phyloP scores from a whole-genome alignment of 1,140 invertebrate genomes.

The Bradynema listronoti region DNA sequence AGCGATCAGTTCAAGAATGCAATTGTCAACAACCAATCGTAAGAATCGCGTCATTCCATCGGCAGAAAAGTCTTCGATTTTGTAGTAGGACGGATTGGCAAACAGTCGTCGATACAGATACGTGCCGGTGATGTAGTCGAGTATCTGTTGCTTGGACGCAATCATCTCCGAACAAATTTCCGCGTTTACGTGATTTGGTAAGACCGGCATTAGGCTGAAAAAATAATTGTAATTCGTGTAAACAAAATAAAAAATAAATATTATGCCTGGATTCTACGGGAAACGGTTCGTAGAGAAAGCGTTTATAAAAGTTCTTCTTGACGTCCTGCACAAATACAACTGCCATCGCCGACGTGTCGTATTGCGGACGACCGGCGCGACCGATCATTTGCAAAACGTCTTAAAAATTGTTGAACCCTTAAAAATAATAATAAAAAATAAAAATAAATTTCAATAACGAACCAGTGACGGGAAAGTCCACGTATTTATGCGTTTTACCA shows the following conservation, averaged over 20 bases:
- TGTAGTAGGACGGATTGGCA: slow-evolving; percentile 83
- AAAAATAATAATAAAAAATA: not conserved
- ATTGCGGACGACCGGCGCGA: slow-evolving; percentile 88
- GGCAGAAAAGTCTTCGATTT: slow-evolving; percentile 71
- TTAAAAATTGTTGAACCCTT: slow-evolving; percentile 33
- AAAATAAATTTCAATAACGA: slow-evolving; percentile 48
- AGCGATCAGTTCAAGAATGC: slow-evolving; percentile 67
- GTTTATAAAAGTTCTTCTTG: slow-evolving; percentile 98
- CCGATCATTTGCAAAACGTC: slow-evolving; percentile 97
- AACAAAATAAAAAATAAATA: slow-evolving; percentile 17
- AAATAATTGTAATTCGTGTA: slow-evolving; percentile 11
- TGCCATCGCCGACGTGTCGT: slow-evolving; percentile 86
- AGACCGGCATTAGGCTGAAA: slow-evolving; percentile 72
- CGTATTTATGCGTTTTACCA: slow-evolving; percentile 87
- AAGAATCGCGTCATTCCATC: slow-evolving; percentile 67
- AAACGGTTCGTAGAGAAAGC: slow-evolving; percentile 97
- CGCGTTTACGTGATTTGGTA: slow-evolving; percentile 94
- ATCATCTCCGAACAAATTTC: slow-evolving; percentile 91
- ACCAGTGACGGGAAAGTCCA: slow-evolving; percentile 98
- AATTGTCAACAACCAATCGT: slow-evolving; percentile 69
- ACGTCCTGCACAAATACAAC: slow-evolving; percentile 93
- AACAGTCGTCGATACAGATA: slow-evolving; percentile 89
- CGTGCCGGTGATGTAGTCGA: slow-evolving; percentile 97
- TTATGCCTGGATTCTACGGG: slow-evolving; percentile 80
- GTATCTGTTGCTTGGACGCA: slow-evolving; percentile 78